Conservation (phyloP, 2,888 invertebrate species). For the Drosophila cognata region DNA sequence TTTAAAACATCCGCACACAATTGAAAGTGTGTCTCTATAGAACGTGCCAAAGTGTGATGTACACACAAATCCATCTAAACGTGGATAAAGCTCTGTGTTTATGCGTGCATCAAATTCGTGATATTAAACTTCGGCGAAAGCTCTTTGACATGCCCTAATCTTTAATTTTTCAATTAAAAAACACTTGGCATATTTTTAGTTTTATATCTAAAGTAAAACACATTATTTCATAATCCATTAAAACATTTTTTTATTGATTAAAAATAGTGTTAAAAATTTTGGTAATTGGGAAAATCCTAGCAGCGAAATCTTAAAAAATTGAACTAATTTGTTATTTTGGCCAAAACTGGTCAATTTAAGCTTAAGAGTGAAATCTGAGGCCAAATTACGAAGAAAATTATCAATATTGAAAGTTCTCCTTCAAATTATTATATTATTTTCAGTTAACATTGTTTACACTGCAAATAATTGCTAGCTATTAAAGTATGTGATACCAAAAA, state of each 20-base stretch:
- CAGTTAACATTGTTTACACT: not conserved
- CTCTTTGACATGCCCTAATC: not conserved
- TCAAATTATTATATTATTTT: not conserved
- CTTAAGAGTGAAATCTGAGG: not conserved
- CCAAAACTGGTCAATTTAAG: too few relatives aligned
- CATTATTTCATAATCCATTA: not conserved
- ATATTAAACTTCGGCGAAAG: not conserved
- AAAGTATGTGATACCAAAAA: not conserved
- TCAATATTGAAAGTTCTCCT: not conserved
- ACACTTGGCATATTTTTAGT: not conserved
- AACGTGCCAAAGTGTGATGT: constrained; percentile 36
- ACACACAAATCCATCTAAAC: constrained; percentile 9
- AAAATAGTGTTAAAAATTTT: too few relatives aligned
- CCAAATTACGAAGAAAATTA: not conserved
- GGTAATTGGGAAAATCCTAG: too few relatives aligned
- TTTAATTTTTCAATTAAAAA: not conserved
- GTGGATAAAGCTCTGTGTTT: constrained; percentile 25
- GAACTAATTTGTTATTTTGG: too few relatives aligned
- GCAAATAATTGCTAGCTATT: not conserved
- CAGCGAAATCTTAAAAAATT: too few relatives aligned
- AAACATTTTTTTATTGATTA: too few relatives aligned
- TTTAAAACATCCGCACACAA: constrained; percentile 50
- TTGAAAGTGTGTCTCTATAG: constrained; percentile 23
- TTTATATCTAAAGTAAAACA: not conserved
- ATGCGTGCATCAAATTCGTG: constrained; percentile 27